Conservation (phyloP, 2,113 vertebrate genomes). For the Pomatostomus ruficeps region DNA sequence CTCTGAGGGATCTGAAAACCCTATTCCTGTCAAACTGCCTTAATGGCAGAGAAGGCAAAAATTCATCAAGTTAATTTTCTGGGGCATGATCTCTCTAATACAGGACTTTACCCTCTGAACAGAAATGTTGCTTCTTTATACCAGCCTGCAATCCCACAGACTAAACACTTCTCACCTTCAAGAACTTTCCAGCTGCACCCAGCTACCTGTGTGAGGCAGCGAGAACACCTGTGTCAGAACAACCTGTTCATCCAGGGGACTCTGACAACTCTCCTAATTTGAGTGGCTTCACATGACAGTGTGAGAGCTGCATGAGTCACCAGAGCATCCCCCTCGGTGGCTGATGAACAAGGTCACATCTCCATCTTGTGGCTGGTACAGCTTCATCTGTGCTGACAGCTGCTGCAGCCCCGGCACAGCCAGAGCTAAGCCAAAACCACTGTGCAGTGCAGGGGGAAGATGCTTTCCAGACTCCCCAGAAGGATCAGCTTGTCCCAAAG, state of each 20-base stretch:
- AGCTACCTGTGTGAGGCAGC: background rate
- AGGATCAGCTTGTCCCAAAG: background rate
- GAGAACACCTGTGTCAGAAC: background rate
- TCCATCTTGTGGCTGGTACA: constrained; percentile 39
- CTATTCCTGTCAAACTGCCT: background rate
- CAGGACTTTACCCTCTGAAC: background rate
- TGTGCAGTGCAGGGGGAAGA: background rate
- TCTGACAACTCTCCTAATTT: background rate
- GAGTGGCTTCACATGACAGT: background rate
- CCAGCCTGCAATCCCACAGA: background rate
- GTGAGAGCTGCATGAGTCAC: background rate
- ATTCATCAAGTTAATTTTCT: background rate
- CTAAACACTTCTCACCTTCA: background rate
- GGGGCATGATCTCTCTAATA: background rate
- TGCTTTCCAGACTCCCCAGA: background rate
- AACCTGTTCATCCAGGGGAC: background rate
- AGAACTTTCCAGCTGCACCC: background rate
- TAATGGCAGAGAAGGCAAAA: background rate
- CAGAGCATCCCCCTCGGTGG: fast-evolving
- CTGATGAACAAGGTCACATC: background rate
- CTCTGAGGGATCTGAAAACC: background rate
- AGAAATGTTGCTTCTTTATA: background rate
- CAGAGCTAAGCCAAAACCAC: background rate
- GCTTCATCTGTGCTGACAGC: background rate
- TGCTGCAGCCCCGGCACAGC: background rate